Percentiles rank a stretch among this genome's conserved stretches.
Conservation (phyloP, 2,888 invertebrate species). For the Ischnura elegans region DNA sequence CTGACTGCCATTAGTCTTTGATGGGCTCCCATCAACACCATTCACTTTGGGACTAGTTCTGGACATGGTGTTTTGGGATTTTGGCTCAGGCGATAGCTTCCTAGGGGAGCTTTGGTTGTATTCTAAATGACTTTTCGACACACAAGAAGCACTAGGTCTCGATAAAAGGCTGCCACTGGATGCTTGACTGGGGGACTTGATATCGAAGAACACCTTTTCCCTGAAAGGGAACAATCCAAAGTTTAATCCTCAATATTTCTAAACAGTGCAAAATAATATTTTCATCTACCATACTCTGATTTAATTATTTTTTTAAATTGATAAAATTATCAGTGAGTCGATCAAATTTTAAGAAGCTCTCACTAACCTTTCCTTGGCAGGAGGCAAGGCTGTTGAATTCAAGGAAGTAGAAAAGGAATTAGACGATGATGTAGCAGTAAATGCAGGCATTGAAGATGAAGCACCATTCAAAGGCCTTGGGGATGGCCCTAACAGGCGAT, state of each 20-base stretch:
- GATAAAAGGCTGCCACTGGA: neutral
- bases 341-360: neutral
- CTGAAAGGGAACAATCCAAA: neutral
- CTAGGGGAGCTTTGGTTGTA: neutral
- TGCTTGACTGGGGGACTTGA: neutral
- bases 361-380: conserved; percentile 70
- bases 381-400: conserved; percentile 42
- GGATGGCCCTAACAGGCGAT: neutral
- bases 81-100: neutral
- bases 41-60: conserved; percentile 40
- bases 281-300: neutral
- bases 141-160: neutral
- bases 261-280: too few species aligned
- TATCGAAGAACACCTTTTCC: conserved; percentile 49
- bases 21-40: conserved; percentile 1
- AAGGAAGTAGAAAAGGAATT: neutral
- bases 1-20: conserved; percentile 25
- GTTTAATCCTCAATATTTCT: neutral
- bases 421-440: conserved; percentile 41
- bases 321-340: neutral
- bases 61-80: neutral
- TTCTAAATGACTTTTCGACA: conserved; percentile 3
- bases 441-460: neutral
- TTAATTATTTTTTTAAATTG: neutral
- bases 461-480: conserved; percentile 15